Conservation (phyloP, 1,140 invertebrate species). For the Lamellibrachia luymesi region DNA sequence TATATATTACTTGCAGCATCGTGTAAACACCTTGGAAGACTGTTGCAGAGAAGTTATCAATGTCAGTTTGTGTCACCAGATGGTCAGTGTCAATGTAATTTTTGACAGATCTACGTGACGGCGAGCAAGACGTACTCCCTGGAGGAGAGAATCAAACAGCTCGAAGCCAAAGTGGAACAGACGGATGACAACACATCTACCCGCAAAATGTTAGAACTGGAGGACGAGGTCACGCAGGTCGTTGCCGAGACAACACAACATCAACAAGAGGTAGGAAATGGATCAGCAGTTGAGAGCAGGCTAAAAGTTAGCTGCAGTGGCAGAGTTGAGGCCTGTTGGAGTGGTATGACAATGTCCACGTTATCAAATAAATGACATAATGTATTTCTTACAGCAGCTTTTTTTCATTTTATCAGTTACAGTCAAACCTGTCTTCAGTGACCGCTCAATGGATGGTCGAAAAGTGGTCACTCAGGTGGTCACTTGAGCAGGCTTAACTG, state of each 20-base stretch:
- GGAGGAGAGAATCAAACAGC: constrained; percentile 38
- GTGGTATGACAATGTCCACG: not conserved
- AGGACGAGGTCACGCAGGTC: constrained; percentile 42
- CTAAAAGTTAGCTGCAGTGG: not conserved
- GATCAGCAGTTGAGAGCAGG: not conserved
- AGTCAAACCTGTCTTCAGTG: no score
- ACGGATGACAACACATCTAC: constrained; percentile 25
- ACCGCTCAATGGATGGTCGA: no score
- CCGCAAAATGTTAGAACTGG: constrained; percentile 30
- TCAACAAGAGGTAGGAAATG: constrained; percentile 37
- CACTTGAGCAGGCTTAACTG: no score
- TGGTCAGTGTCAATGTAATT: constrained; percentile 11
- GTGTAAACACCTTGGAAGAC: not conserved
- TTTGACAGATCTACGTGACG: constrained; percentile 44
- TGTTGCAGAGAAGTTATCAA: not conserved
- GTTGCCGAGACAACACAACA: constrained; percentile 36
- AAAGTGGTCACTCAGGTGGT: no score
- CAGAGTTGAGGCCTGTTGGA: not conserved
- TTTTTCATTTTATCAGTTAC: not conserved
- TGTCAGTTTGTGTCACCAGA: not conserved
- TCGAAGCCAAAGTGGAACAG: constrained; percentile 35
- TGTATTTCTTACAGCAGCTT: not conserved
- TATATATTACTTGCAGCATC: not conserved
- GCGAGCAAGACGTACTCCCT: constrained; percentile 37
- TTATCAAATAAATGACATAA: not conserved